A percentile compares a stretch with the other conserved stretches of the same genome.
phyloP scores from a whole-genome alignment of 1,140 invertebrate species.

The Anastatus disparis region DNA sequence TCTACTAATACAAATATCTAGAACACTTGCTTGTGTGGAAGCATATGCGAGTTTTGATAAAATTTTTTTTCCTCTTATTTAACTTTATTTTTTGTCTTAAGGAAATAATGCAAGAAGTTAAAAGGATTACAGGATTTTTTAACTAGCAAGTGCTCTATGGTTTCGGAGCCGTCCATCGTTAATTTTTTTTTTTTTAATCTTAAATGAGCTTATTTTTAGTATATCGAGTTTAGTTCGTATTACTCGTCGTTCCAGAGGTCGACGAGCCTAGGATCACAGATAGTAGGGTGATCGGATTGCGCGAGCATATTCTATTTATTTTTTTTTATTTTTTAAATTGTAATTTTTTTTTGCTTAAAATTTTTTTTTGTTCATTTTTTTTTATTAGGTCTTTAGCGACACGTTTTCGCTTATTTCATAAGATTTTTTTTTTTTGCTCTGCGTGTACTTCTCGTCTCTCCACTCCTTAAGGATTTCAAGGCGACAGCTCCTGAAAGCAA shows the following conservation, averaged over 20 bases:
- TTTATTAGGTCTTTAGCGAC: slow-evolving; percentile 12
- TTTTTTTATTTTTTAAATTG: slow-evolving; percentile 47
- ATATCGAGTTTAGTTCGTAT: slow-evolving; percentile 66
- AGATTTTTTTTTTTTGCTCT: slow-evolving; percentile 50
- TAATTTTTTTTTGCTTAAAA: slow-evolving; percentile 22
- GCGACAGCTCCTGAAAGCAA: slow-evolving; percentile 69
- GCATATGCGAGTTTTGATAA: slow-evolving; percentile 30
- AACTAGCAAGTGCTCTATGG: slow-evolving; percentile 27
- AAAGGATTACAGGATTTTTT: not conserved
- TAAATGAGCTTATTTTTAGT: slow-evolving; percentile 50
- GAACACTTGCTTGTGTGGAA: slow-evolving; percentile 28
- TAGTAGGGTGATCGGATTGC: slow-evolving; percentile 65
- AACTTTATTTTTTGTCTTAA: not conserved
- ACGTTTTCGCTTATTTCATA: slow-evolving; percentile 28
- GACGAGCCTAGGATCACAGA: slow-evolving; percentile 64
- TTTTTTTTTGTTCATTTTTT: slow-evolving; percentile 36
- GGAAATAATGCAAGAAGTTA: not conserved
- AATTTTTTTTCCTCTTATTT: not conserved
- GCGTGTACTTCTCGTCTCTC: slow-evolving; percentile 53
- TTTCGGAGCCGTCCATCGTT: slow-evolving; percentile 34
- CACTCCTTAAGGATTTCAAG: slow-evolving; percentile 64
- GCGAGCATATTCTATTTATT: slow-evolving; percentile 55
- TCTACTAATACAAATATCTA: slow-evolving; percentile 17
- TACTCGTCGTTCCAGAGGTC: slow-evolving; percentile 46
- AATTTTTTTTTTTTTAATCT: too few relatives aligned